A percentile compares a stretch with the other conserved stretches of the same genome.
phyloP scores from a whole-genome alignment of 2,888 invertebrate genomes.

The Cantharis rufa region DNA sequence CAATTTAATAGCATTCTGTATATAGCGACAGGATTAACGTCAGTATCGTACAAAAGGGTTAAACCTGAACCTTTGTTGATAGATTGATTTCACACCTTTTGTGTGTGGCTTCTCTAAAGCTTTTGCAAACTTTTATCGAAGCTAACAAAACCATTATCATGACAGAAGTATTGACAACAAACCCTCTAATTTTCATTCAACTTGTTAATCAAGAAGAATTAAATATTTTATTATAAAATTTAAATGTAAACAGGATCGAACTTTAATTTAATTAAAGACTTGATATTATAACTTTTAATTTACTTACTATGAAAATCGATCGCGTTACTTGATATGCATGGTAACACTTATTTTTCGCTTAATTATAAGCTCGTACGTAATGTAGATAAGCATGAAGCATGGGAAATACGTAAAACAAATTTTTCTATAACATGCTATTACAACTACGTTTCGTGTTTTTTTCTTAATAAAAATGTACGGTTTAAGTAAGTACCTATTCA shows the following conservation, averaged over 20 bases:
- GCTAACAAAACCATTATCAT: constrained; percentile 23
- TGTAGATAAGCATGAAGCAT: not conserved
- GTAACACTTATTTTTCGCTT: not conserved
- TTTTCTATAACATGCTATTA: not conserved
- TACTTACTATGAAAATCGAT: not conserved
- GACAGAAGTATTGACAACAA: constrained; percentile 22
- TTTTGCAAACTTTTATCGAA: constrained; percentile 21
- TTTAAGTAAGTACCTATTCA: not conserved
- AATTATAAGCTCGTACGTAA: not conserved
- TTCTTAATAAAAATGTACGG: not conserved
- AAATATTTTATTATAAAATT: not conserved
- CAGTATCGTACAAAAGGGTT: constrained; percentile 35
- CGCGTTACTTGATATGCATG: not conserved
- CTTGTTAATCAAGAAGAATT: not conserved
- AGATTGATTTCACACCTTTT: constrained; percentile 36
- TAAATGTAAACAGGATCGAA: not conserved
- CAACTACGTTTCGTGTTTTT: not conserved
- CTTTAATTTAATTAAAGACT: not conserved
- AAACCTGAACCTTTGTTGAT: constrained; percentile 34
- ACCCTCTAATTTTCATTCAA: not conserved
- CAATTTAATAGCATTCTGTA: constrained; percentile 26
- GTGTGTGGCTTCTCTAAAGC: constrained; percentile 27
- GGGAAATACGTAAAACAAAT: not conserved
- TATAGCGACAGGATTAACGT: constrained; percentile 31
- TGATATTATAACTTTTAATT: not conserved